These are phyloP conservation scores for Ictalurus punctatus DNA, from an alignment of 2,113 vertebrate species.

Conservation along the genomic window DNA sequence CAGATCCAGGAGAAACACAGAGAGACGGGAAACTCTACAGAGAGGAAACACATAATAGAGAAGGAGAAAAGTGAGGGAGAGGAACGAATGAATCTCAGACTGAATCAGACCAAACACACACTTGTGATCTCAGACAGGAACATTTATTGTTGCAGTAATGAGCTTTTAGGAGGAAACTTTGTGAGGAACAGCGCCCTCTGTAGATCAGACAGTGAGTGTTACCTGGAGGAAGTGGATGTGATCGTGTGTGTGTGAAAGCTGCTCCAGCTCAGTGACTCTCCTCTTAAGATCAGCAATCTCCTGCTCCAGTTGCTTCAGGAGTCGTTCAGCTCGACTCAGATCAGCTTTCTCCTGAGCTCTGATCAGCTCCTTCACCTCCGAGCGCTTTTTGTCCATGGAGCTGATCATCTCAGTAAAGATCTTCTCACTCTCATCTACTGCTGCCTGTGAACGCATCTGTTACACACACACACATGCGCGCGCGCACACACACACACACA, in stretches of 20 bases:
- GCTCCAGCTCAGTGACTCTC: slow-evolving; percentile 42
- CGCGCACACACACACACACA: too few relatives aligned
- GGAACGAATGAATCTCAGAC: too few relatives aligned
- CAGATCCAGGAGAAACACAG: too few relatives aligned
- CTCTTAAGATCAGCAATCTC: slow-evolving; percentile 43
- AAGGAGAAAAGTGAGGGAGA: too few relatives aligned
- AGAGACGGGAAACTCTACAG: too few relatives aligned
- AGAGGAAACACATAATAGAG: too few relatives aligned
- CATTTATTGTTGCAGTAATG: too few relatives aligned
- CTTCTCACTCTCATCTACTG: background rate
- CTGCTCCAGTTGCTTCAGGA: background rate
- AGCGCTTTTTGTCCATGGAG: background rate
- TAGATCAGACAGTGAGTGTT: slow-evolving; percentile 23
- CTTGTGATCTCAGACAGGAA: too few relatives aligned
- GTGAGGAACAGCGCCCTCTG: background rate
- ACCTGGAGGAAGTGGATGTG: slow-evolving; percentile 48
- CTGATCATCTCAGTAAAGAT: slow-evolving; percentile 16
- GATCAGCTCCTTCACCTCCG: background rate
- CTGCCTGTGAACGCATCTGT: background rate
- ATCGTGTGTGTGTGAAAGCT: slow-evolving; percentile 47
- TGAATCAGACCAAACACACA: too few relatives aligned
- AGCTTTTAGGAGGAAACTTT: too few relatives aligned
- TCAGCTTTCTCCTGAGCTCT: background rate
- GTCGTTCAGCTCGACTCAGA: background rate
- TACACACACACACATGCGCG: too few relatives aligned